phyloP scores from a whole-genome alignment of 1,140 invertebrate species.

The Dreissena rostriformis region DNA sequence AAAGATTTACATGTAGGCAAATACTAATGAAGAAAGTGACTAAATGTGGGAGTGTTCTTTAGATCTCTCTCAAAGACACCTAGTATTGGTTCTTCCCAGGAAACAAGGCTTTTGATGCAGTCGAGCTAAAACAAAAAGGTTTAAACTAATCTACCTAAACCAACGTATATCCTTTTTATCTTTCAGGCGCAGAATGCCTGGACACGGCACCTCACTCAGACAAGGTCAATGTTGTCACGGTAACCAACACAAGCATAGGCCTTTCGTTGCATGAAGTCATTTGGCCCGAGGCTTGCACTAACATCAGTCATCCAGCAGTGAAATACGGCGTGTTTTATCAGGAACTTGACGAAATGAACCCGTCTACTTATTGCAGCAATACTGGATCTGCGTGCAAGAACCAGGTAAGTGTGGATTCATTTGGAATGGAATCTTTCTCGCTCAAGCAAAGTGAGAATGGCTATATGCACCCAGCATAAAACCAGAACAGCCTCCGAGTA shows the following conservation, averaged over 20 bases:
- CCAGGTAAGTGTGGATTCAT: constrained; percentile 14
- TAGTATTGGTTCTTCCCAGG: too few relatives aligned
- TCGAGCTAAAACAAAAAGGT: neutral
- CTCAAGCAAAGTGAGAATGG: too few relatives aligned
- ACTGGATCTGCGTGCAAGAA: constrained; percentile 41
- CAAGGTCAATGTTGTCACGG: constrained; percentile 77
- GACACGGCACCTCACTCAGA: constrained; percentile 84
- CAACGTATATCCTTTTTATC: neutral
- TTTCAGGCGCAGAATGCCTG: constrained; percentile 85
- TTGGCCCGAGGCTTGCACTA: constrained; percentile 84
- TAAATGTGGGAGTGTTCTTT: too few relatives aligned
- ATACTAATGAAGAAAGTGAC: too few relatives aligned
- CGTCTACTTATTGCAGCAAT: constrained; percentile 56
- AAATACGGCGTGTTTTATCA: constrained; percentile 88
- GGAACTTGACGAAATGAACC: constrained; percentile 68
- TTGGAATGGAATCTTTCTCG: too few relatives aligned
- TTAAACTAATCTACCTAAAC: neutral
- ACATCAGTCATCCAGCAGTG: constrained; percentile 85
- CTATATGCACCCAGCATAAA: too few relatives aligned
- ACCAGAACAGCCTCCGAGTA: too few relatives aligned
- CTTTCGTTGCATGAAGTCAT: constrained; percentile 85
- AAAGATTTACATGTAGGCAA: too few relatives aligned
- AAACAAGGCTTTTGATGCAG: too few relatives aligned
- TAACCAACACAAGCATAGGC: constrained; percentile 85
- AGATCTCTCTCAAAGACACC: too few relatives aligned